Evolutionary conservation across 1,140 invertebrate genomes (phyloP), one percentile per base, ranked within the genome.

Genomic region (Ridgeia piscesae): DNA sequence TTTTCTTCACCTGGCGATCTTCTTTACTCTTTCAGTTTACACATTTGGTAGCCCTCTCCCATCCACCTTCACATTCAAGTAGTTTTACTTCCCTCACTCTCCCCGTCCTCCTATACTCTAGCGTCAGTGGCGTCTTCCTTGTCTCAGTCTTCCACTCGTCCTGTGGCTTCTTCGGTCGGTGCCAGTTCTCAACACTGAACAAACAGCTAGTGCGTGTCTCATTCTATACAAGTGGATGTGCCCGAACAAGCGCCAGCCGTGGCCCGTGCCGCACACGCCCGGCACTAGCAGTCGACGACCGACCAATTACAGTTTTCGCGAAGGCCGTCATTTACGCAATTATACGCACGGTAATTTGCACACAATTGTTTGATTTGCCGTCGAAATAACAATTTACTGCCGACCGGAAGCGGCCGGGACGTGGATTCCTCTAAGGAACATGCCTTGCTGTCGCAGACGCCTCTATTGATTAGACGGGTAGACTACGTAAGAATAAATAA

Each of bases 331-430:
- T 77, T 77, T 77, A 77, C 27, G 58, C 58, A 77, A 77, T 77
- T 77, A 77, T 77, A 21, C 58, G 58, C 58, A 27, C 58, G 58
- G 58, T 77, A 77, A 77, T 31, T 77, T 77, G 0, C 2, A 21
- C 58, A 77, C 58, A 77, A 77, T 77, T 77, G 58, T 77, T 77
- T 77, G 58, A 77, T 77, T 77, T 77, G 58, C 58, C 17, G 14
- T 77, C 58, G 58, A 77, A 77, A 77, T 77, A 21, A 77, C 58
- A 77, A 77, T 77, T 77, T 77, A 77, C 58, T 77, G 58, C 58
- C 58, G 58, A 2, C 58, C 14, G 58, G 58, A 77, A 77, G 11
- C 27, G 58, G 6, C 14, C 27, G 14, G 58, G 17, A 17, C 11
- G 14, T 21, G 58, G 17, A 77, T 77, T 77, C 58, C 58, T 31